Evolutionary conservation across 2,797 vertebrate species (phyloP).

Genomic region (Poecilia gillii): DNA sequence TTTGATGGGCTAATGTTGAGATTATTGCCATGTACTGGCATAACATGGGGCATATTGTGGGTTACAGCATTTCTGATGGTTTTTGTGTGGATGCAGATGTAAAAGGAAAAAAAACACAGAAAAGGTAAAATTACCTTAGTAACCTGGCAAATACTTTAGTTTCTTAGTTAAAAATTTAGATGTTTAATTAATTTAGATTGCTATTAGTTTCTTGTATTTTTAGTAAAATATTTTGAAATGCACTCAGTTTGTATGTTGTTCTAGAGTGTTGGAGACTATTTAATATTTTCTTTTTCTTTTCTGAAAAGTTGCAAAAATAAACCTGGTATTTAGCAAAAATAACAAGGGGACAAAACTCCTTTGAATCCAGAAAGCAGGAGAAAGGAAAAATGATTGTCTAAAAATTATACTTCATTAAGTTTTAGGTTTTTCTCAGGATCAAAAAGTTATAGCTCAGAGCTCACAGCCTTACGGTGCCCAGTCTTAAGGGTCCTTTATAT

Average conservation of each 20-base stretch:
- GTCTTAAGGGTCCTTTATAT: neutral
- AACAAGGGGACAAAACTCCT: neutral
- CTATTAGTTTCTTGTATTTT: no score
- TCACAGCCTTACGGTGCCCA: neutral
- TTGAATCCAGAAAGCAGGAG: neutral
- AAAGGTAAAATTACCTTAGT: neutral
- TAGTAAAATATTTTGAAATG: no score
- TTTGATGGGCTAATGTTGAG: neutral
- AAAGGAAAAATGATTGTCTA: neutral
- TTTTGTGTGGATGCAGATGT: neutral
- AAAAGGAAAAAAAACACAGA: neutral
- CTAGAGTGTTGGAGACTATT: neutral
- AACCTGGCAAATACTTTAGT: neutral
- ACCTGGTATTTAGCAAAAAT: neutral
- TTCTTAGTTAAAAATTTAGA: neutral
- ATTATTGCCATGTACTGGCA: neutral
- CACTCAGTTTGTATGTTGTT: neutral
- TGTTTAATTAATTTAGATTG: no score
- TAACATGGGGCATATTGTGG: neutral
- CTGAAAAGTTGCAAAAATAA: neutral
- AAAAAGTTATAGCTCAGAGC: neutral
- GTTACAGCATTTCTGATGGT: neutral
- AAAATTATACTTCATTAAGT: neutral
- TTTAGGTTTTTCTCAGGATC: no score
- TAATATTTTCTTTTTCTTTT: neutral